These are phyloP conservation scores for Silurus lanzhouensis DNA, from an alignment of 2,797 vertebrate species.

Conservation along the genomic window DNA sequence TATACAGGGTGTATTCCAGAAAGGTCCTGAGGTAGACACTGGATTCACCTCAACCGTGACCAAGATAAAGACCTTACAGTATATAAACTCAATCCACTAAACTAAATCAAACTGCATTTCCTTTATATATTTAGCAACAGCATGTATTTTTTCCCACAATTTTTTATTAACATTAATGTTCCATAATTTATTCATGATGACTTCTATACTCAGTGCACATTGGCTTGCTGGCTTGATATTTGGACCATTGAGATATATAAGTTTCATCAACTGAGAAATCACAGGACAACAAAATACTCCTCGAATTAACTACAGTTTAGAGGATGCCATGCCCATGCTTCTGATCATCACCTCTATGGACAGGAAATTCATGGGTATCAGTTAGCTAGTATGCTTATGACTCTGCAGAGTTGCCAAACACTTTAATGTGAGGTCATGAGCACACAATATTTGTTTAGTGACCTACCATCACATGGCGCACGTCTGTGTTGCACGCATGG, in stretches of 20 bases:
- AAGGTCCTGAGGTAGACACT: too few relatives aligned
- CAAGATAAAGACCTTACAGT: not conserved
- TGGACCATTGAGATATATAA: not conserved
- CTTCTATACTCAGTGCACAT: not conserved
- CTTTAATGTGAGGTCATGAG: not conserved
- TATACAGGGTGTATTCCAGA: not conserved
- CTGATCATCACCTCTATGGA: not conserved
- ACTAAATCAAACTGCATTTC: too few relatives aligned
- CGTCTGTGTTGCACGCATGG: conserved; percentile 16
- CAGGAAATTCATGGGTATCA: conserved; percentile 4
- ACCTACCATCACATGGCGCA: conserved; percentile 29
- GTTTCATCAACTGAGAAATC: not conserved
- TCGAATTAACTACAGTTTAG: not conserved
- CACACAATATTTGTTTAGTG: conserved; percentile 9
- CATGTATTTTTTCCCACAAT: not conserved
- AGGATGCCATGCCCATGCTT: not conserved
- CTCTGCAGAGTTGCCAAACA: not conserved
- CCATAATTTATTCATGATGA: not conserved
- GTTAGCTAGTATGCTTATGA: conserved; percentile 3
- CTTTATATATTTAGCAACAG: not conserved
- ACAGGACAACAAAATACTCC: not conserved
- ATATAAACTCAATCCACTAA: not conserved
- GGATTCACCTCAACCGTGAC: not conserved
- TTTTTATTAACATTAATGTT: not conserved
- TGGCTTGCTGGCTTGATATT: not conserved